Conservation (phyloP, 2,888 invertebrate genomes). For the Ennomos erosarius region DNA sequence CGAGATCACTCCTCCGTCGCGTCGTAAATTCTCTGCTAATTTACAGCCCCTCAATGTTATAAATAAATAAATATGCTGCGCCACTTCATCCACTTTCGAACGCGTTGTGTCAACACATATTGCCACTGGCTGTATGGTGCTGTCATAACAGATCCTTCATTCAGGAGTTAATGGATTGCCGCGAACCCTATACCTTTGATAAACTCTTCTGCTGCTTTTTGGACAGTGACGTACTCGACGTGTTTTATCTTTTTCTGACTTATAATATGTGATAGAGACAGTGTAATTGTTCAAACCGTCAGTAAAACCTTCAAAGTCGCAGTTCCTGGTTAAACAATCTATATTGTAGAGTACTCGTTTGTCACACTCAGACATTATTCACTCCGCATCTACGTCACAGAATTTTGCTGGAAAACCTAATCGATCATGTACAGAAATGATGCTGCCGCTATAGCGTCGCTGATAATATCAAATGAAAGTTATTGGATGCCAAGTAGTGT, state of each 20-base stretch:
- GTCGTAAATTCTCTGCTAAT: conserved; percentile 83
- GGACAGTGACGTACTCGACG: too few relatives aligned
- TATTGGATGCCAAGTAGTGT: conserved; percentile 80
- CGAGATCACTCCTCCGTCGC: conserved; percentile 72
- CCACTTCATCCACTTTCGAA: conserved; percentile 66
- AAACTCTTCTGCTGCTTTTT: conserved; percentile 18
- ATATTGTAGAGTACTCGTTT: not conserved
- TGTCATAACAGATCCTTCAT: conserved; percentile 81
- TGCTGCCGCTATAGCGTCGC: conserved; percentile 60
- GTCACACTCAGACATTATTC: conserved; percentile 22
- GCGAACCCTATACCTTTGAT: conserved; percentile 29
- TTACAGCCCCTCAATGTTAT: conserved; percentile 82
- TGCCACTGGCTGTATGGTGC: conserved; percentile 69
- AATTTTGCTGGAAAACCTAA: conserved; percentile 35
- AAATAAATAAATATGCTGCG: conserved; percentile 82
- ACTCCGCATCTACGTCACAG: conserved; percentile 21
- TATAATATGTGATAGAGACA: too few relatives aligned
- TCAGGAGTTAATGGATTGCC: conserved; percentile 64
- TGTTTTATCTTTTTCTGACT: too few relatives aligned
- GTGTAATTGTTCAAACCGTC: too few relatives aligned
- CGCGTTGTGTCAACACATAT: conserved; percentile 61
- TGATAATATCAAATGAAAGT: conserved; percentile 57
- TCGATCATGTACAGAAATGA: conserved; percentile 62
- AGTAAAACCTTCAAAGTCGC: too few relatives aligned
- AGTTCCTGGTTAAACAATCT: too few relatives aligned